phyloP scores from a whole-genome alignment of 2,113 vertebrate species.

The Ploceus nigricollis region DNA sequence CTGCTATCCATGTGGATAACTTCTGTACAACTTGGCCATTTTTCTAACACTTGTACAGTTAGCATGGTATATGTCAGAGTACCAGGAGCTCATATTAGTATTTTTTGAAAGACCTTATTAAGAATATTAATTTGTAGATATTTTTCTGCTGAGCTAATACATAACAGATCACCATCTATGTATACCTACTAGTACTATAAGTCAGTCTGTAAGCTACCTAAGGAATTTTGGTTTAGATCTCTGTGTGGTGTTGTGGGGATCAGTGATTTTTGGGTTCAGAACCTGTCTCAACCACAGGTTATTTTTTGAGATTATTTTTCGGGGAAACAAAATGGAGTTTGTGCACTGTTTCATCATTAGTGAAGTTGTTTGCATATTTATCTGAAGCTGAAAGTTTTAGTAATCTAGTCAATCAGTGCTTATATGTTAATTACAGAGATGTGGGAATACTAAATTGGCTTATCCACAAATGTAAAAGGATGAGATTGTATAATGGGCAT shows the following conservation, averaged over 20 bases:
- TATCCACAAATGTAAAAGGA: neutral
- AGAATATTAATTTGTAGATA: neutral
- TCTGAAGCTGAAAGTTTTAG: neutral
- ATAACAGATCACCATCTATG: neutral
- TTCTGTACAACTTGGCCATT: neutral
- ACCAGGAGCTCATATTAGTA: neutral
- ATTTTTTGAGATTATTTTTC: neutral
- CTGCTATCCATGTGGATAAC: neutral
- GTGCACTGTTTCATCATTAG: neutral
- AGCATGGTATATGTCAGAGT: neutral
- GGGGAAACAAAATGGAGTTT: neutral
- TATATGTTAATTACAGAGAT: neutral
- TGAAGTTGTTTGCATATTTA: neutral
- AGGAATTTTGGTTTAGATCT: neutral
- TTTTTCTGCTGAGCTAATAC: neutral
- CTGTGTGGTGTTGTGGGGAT: neutral
- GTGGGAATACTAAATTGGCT: neutral
- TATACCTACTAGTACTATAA: neutral
- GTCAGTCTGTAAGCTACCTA: neutral
- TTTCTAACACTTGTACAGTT: neutral
- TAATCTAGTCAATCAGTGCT: neutral
- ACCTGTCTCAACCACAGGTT: neutral
- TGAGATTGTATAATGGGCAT: neutral
- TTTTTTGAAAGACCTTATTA: neutral
- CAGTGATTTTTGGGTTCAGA: neutral